Evolutionary conservation across 1,140 invertebrate genomes (phyloP).

Genomic region (Neodiprion fabricii): DNA sequence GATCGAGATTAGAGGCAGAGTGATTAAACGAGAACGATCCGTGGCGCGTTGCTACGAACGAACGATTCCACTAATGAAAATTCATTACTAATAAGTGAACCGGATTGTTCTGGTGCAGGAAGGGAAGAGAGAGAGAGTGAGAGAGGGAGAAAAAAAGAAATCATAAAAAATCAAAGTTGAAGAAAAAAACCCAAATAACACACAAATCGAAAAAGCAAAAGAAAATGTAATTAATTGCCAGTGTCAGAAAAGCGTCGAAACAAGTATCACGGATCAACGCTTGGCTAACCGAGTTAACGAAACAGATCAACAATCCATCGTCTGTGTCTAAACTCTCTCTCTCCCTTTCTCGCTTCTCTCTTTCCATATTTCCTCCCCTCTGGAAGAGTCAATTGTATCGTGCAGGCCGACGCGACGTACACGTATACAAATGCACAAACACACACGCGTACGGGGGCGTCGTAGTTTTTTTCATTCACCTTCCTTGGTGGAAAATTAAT

Average conservation of each 20-base stretch:
- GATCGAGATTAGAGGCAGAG: conserved; percentile 5
- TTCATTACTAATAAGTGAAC: background rate
- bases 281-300: conserved; percentile 11
- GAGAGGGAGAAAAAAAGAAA: background rate
- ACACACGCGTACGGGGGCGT: too few species aligned
- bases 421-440: too few species aligned
- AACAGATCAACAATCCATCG: conserved; percentile 10
- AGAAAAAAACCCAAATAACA: too few species aligned
- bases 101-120: background rate
- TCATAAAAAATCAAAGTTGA: too few species aligned
- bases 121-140: too few species aligned
- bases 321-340: conserved; percentile 22
- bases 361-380: background rate
- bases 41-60: background rate
- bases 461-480: too few species aligned
- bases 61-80: conserved; percentile 7
- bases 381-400: too few species aligned
- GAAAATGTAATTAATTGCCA: conserved; percentile 8
- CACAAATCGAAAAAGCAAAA: background rate
- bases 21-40: background rate
- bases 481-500: too few species aligned
- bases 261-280: conserved; percentile 15
- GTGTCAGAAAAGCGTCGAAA: conserved; percentile 16
- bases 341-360: conserved; percentile 10
- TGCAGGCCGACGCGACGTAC: too few species aligned